phyloP scores from a whole-genome alignment of 1,140 invertebrate species.

The Chymomyza costata region DNA sequence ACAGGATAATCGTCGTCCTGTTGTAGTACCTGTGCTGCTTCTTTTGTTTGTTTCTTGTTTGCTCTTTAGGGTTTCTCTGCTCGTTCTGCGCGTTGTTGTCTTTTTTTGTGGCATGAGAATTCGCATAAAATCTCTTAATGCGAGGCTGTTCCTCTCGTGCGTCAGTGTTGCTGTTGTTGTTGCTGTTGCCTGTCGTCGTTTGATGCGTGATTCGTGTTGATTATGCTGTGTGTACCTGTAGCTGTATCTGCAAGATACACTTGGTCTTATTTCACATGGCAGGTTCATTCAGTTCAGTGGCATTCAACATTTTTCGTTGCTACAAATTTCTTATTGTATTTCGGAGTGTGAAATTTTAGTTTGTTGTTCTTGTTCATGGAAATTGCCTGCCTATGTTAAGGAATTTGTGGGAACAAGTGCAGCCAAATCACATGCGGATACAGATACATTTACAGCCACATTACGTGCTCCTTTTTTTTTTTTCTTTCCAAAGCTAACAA shows the following conservation, averaged over 20 bases:
- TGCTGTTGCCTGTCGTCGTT: slow-evolving; percentile 54
- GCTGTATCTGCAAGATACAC: slow-evolving; percentile 29
- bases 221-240: slow-evolving; percentile 49
- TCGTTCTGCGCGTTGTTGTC: slow-evolving; percentile 2
- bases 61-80: slow-evolving; percentile 13
- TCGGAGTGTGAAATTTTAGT: slow-evolving; percentile 60
- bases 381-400: slow-evolving; percentile 59
- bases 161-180: not conserved
- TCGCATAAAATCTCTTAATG: slow-evolving; percentile 72
- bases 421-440: slow-evolving; percentile 15
- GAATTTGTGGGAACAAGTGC: slow-evolving; percentile 72
- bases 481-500: slow-evolving; percentile 23
- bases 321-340: slow-evolving; percentile 36
- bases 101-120: slow-evolving; percentile 63
- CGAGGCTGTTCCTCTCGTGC: not conserved
- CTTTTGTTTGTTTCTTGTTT: slow-evolving; percentile 27
- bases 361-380: slow-evolving; percentile 58
- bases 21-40: slow-evolving; percentile 10
- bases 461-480: slow-evolving; percentile 50
- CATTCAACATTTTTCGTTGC: slow-evolving; percentile 24
- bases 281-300: slow-evolving; percentile 39
- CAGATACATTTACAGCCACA: slow-evolving; percentile 18
- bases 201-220: slow-evolving; percentile 72
- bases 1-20: slow-evolving; percentile 75
- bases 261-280: slow-evolving; percentile 3